Evolutionary conservation across 2,888 invertebrate genomes (phyloP).

Genomic region (Galerucella calmariensis): DNA sequence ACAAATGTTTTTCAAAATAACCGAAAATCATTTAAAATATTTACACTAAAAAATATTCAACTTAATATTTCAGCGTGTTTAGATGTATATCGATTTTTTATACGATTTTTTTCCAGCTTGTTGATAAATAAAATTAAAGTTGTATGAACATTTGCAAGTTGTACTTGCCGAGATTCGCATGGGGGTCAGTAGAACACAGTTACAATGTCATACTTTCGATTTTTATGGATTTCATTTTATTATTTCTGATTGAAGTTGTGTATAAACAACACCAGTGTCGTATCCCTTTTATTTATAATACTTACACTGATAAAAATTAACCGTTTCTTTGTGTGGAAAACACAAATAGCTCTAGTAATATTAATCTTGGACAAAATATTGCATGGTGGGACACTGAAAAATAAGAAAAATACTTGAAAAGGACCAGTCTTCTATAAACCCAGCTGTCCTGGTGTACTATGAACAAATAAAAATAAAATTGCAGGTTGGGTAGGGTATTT

Average conservation of each 20-base stretch:
- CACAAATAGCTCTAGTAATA: background rate
- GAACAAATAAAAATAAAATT: too few species aligned
- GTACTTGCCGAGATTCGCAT: conserved; percentile 29
- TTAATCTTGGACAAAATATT: background rate
- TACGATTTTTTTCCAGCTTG: background rate
- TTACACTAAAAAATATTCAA: background rate
- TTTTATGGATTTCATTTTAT: conserved; percentile 41
- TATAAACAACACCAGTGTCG: conserved; percentile 6
- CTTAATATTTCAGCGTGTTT: background rate
- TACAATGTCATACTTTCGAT: conserved; percentile 48
- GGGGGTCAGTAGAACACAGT: conserved; percentile 42
- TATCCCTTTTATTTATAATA: background rate
- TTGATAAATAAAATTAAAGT: background rate
- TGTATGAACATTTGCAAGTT: conserved; percentile 35
- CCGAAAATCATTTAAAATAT: background rate
- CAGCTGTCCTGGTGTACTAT: too few species aligned
- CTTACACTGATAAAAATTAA: background rate
- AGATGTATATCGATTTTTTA: background rate
- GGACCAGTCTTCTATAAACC: too few species aligned
- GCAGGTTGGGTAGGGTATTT: too few species aligned
- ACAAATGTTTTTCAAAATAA: background rate
- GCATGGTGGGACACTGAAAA: too few species aligned
- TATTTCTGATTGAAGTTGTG: conserved; percentile 24
- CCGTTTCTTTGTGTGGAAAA: too few species aligned
- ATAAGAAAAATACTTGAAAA: too few species aligned